Percentiles rank a stretch among this genome's conserved stretches.
Conservation (phyloP, 2,797 vertebrate species). For the Allobates femoralis region DNA sequence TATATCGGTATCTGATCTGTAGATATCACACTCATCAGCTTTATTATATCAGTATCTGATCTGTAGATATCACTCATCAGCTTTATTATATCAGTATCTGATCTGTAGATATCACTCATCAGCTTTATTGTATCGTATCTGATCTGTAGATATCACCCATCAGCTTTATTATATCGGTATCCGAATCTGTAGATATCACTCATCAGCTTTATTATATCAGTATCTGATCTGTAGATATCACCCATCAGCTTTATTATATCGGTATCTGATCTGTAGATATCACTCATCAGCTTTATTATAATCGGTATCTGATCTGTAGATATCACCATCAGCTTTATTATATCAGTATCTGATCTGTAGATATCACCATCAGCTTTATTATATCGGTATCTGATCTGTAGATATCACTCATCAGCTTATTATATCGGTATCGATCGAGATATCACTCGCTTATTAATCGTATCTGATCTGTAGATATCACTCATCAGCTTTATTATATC, state of each 20-base stretch:
- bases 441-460: no score
- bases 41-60: not conserved
- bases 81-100: not conserved
- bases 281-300: no score
- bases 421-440: no score
- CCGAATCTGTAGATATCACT: not conserved
- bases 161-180: not conserved
- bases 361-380: not conserved
- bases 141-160: not conserved
- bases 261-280: not conserved
- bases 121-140: no score
- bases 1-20: no score
- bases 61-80: not conserved
- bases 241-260: not conserved
- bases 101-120: constrained; percentile 1
- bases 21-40: not conserved
- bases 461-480: no score
- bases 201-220: not conserved
- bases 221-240: not conserved
- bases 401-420: no score
- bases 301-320: no score
- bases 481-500: not conserved
- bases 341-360: not conserved
- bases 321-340: no score
- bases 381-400: no score